Percentiles rank a stretch among this genome's conserved stretches.
These are phyloP conservation scores for Drosophila atroscutellata DNA, from an alignment of 2,888 invertebrate genomes.

Conservation along the genomic window DNA sequence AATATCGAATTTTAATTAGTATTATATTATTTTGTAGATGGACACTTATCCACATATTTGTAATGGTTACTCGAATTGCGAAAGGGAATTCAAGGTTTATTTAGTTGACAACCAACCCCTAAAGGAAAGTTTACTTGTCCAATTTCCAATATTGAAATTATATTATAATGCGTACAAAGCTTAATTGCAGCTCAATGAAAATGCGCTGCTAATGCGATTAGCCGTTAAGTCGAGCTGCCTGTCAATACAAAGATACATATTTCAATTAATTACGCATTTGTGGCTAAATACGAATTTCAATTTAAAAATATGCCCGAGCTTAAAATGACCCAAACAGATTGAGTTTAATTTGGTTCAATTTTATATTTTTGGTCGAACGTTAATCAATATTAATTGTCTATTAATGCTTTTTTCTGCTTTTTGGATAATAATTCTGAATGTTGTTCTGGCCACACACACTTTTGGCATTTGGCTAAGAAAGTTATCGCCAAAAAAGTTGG, in stretches of 20 bases:
- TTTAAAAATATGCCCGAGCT: conserved; percentile 56
- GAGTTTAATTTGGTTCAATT: conserved; percentile 9
- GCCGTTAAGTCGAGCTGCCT: conserved; percentile 27
- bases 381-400: conserved; percentile 65
- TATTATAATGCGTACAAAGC: conserved; percentile 50
- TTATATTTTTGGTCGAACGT: conserved; percentile 13
- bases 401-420: conserved; percentile 43
- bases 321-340: conserved; percentile 50
- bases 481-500: conserved; percentile 38
- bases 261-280: conserved; percentile 74
- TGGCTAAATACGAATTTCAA: conserved; percentile 57
- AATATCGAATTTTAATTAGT: neutral
- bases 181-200: conserved; percentile 47
- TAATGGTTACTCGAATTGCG: neutral
- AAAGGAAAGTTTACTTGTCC: neutral
- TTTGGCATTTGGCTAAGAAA: conserved; percentile 33
- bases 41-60: neutral
- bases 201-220: conserved; percentile 65
- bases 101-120: neutral
- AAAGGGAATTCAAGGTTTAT: too few species aligned
- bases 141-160: conserved; percentile 35
- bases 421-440: conserved; percentile 18
- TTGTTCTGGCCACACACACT: conserved; percentile 25
- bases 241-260: conserved; percentile 32
- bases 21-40: too few species aligned